These are phyloP conservation scores for Cerceris ruficornis DNA, from an alignment of 2,888 invertebrate species.

Conservation along the genomic window DNA sequence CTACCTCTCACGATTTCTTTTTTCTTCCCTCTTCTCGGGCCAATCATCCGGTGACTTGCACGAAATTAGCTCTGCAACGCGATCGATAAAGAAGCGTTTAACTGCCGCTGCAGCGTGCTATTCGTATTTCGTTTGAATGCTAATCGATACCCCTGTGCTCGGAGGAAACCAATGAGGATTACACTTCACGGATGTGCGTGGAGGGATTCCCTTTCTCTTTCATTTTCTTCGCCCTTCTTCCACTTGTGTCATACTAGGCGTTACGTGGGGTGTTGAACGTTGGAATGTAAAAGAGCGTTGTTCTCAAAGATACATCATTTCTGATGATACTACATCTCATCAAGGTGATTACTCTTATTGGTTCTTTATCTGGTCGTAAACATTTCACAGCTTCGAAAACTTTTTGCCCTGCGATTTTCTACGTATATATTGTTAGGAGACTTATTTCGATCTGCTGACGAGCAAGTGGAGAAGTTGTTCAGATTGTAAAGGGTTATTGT, in stretches of 20 bases:
- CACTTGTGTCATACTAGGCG: neutral
- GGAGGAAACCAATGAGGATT: neutral
- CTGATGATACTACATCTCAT: too few relatives aligned
- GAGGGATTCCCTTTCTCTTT: neutral
- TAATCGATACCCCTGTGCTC: constrained; percentile 18
- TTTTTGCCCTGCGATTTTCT: too few relatives aligned
- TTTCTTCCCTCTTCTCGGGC: constrained; percentile 26
- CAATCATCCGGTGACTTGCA: constrained; percentile 64
- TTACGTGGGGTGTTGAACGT: too few relatives aligned
- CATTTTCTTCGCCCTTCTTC: neutral
- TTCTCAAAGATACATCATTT: too few relatives aligned
- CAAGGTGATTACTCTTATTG: too few relatives aligned
- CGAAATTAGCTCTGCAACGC: constrained; percentile 56
- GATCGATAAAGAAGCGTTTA: constrained; percentile 58
- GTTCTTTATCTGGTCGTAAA: too few relatives aligned
- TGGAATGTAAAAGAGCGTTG: too few relatives aligned
- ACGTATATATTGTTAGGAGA: too few relatives aligned
- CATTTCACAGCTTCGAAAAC: too few relatives aligned
- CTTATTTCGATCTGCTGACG: too few relatives aligned
- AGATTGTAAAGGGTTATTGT: too few relatives aligned
- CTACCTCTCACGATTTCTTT: constrained; percentile 36
- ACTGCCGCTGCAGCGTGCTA: constrained; percentile 8
- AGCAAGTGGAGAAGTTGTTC: too few relatives aligned
- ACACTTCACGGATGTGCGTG: neutral
- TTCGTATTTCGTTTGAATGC: constrained; percentile 37